phyloP scores from a whole-genome alignment of 2,113 vertebrate species.

The Charadrius vociferus region DNA sequence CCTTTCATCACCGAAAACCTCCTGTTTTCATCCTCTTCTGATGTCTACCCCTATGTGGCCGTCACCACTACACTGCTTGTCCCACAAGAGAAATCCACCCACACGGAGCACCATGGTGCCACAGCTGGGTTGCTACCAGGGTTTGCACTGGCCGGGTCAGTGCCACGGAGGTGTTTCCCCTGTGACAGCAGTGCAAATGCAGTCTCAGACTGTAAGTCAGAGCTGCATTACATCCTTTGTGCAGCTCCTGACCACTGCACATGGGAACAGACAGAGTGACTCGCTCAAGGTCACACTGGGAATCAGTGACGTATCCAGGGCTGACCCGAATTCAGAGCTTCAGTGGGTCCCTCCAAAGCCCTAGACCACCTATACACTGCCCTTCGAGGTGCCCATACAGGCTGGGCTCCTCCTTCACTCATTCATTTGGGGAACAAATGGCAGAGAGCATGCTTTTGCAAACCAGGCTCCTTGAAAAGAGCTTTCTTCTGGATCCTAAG shows the following conservation, averaged over 20 bases:
- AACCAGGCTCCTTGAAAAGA: neutral
- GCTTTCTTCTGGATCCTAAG: neutral
- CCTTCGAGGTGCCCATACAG: neutral
- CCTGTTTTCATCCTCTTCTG: neutral
- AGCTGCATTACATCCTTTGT: neutral
- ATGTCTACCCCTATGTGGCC: accelerated
- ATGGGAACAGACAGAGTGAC: neutral
- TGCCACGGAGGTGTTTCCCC: neutral
- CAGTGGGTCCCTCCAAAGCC: neutral
- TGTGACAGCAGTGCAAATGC: neutral
- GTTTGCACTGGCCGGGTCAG: neutral
- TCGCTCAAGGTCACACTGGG: neutral
- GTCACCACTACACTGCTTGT: neutral
- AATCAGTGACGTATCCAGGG: neutral
- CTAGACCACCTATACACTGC: neutral
- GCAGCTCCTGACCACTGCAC: neutral
- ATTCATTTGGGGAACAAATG: neutral
- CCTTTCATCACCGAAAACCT: neutral
- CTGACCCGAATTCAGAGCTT: neutral
- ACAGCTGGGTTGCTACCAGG: neutral
- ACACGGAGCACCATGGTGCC: accelerated
- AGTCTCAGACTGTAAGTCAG: neutral
- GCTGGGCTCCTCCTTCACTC: neutral
- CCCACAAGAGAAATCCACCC: neutral
- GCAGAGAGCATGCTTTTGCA: neutral